A percentile compares a stretch with the other conserved stretches of the same genome.
These are phyloP conservation scores for Caenorhabditis afra DNA, from an alignment of 2,888 invertebrate genomes.

Conservation along the genomic window DNA sequence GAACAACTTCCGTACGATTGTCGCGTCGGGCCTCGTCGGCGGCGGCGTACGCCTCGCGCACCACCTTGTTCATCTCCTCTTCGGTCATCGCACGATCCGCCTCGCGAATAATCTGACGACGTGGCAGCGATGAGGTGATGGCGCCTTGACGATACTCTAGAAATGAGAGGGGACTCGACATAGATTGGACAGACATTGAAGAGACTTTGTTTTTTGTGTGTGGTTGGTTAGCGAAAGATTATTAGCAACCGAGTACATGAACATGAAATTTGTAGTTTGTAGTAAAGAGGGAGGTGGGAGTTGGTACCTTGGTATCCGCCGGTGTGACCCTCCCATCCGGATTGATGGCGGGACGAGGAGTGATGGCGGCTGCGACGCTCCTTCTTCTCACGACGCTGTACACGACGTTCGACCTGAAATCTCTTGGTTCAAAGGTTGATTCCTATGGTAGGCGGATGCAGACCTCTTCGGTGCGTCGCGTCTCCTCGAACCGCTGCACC, in stretches of 20 bases:
- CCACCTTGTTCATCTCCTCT: slow-evolving; percentile 70
- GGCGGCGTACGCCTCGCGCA: slow-evolving; percentile 72
- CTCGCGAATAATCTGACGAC: slow-evolving; percentile 61
- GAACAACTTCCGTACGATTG: slow-evolving; percentile 48
- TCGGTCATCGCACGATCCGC: slow-evolving; percentile 69
- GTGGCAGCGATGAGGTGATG: slow-evolving; percentile 59
- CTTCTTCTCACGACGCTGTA: slow-evolving; percentile 73
- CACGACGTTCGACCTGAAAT: slow-evolving; percentile 77
- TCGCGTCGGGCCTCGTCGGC: slow-evolving; percentile 71
- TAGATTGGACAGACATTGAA: background rate
- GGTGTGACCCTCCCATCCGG: slow-evolving; percentile 64
- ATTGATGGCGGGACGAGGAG: slow-evolving; percentile 65
- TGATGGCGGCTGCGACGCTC: slow-evolving; percentile 70
- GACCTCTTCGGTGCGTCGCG: slow-evolving; percentile 80
- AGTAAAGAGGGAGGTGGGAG: too few species aligned
- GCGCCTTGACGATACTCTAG: slow-evolving; percentile 56
- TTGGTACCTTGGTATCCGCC: slow-evolving; percentile 63
- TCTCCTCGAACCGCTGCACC: slow-evolving; percentile 80
- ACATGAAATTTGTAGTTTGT: too few species aligned
- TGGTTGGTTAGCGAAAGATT: too few species aligned
- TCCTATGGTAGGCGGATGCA: too few species aligned
- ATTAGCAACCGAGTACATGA: too few species aligned
- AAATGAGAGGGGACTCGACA: slow-evolving; percentile 30
- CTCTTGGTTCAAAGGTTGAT: background rate
- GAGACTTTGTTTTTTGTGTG: too few species aligned